Conservation (phyloP, 2,888 invertebrate genomes). For the Marronus borbonicus region DNA sequence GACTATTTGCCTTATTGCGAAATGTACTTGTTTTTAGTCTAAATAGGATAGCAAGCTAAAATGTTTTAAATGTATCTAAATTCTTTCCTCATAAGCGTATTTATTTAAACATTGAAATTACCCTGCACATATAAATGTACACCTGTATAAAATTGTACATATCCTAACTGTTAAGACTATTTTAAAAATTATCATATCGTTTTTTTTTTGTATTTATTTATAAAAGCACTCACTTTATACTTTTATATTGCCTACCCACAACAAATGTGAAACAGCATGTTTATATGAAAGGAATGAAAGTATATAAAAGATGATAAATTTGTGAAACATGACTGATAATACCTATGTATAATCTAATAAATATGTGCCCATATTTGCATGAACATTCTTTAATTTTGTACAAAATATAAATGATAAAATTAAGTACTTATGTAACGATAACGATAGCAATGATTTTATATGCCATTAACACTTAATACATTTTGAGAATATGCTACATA, state of each 20-base stretch:
- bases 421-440: slow-evolving; percentile 28
- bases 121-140: slow-evolving; percentile 33
- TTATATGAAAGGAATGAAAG: slow-evolving; percentile 1
- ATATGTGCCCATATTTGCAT: slow-evolving; percentile 19
- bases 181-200: slow-evolving; percentile 45
- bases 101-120: slow-evolving; percentile 33
- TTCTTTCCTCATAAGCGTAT: slow-evolving; percentile 27
- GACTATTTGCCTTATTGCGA: slow-evolving; percentile 46
- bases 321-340: slow-evolving; percentile 7
- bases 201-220: slow-evolving; percentile 39
- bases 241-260: slow-evolving; percentile 21
- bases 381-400: slow-evolving; percentile 28
- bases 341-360: not conserved
- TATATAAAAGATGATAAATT: slow-evolving; percentile 13
- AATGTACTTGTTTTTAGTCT: slow-evolving; percentile 21
- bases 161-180: slow-evolving; percentile 35
- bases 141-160: slow-evolving; percentile 43
- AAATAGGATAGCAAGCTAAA: not conserved
- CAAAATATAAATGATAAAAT: slow-evolving; percentile 26
- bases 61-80: slow-evolving; percentile 17
- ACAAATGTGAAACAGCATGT: slow-evolving; percentile 25
- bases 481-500: slow-evolving; percentile 24
- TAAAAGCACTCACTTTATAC: slow-evolving; percentile 14
- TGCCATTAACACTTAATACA: slow-evolving; percentile 35
- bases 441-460: slow-evolving; percentile 18